Conservation (phyloP, 2,888 invertebrate species). For the Dyspetes luteomarginatus region DNA sequence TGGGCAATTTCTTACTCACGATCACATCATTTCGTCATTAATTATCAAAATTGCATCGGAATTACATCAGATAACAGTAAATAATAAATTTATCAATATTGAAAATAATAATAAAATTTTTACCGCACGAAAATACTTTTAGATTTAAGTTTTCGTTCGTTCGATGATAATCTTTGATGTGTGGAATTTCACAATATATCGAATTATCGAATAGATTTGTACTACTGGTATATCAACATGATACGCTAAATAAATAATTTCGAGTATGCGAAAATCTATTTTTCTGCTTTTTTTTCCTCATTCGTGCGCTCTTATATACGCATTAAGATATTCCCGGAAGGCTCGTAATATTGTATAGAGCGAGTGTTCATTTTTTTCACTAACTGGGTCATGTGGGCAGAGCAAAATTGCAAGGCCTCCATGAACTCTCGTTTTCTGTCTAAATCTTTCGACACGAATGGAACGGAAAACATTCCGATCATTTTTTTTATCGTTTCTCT, state of each 20-base stretch:
- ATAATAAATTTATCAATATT: no score
- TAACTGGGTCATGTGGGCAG: constrained; percentile 13
- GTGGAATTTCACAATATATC: no score
- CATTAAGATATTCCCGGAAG: constrained; percentile 12
- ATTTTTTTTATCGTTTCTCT: neutral
- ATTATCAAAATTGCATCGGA: no score
- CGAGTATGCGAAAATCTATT: neutral
- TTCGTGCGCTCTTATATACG: neutral
- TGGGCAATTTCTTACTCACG: no score
- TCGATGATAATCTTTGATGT: no score
- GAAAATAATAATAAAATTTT: no score
- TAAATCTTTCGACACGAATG: constrained; percentile 21
- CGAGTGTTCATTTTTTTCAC: neutral
- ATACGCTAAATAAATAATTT: neutral
- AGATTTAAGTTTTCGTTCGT: no score
- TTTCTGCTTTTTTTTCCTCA: neutral
- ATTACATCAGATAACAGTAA: no score
- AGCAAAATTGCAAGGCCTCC: neutral
- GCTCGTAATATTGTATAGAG: neutral
- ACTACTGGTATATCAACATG: no score
- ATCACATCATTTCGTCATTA: no score
- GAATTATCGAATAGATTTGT: no score
- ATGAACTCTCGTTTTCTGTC: neutral
- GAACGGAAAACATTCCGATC: neutral
- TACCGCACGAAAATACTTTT: no score